Base-by-base conservation (phyloP, 2,888 invertebrate genomes). In the Oligia latruncula region DNA sequence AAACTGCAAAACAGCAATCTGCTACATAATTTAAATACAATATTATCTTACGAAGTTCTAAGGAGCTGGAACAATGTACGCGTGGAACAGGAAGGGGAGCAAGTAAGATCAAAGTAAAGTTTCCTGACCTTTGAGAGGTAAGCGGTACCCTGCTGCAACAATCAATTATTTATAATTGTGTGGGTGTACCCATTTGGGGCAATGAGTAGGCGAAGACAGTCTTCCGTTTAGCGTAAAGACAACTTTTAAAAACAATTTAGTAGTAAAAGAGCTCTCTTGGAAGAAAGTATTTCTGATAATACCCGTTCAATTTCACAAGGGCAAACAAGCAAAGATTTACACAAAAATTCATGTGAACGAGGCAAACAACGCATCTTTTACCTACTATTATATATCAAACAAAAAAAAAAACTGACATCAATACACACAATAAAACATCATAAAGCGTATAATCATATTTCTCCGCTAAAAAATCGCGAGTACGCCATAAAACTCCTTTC, bases 401-500 rank as follows among this genome's bases (percentile, higher is more conserved):
- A 35, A 29, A 65, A 70, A 64, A 64, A 29, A 75, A 72, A 58
- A 62, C 52, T 52, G 62, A 74, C 75, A 46, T 62, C 75, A 86
- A 82, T 58, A 75, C 55, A 74, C 40, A 68, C 68, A 85, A 88
- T 85, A 88, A 86, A 85, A 84, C 77, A 88, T 82, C 71, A 74
- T 70, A 71, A 58, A 78, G 77, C 70, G 82, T 74, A 75, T 82
- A 86, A 88, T 85, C 78, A 82, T 88, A 85, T 86, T 88, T 88
- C 65, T 52, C 73, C 78, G 68, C 85, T 60, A 88, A 87, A 87
- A 86, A 87, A 86, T 88, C 58, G 75, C 85, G 65, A 78, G 81
- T 74, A 71, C 64, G 89, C 89, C 90, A 92, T 93, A 93, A 93
- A 93, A 91, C 90, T 92, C 90, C 88, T 86, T 89, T 87, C 88